Base-by-base conservation (phyloP, 2,797 vertebrate genomes). In the Typhlichthys subterraneus region DNA sequence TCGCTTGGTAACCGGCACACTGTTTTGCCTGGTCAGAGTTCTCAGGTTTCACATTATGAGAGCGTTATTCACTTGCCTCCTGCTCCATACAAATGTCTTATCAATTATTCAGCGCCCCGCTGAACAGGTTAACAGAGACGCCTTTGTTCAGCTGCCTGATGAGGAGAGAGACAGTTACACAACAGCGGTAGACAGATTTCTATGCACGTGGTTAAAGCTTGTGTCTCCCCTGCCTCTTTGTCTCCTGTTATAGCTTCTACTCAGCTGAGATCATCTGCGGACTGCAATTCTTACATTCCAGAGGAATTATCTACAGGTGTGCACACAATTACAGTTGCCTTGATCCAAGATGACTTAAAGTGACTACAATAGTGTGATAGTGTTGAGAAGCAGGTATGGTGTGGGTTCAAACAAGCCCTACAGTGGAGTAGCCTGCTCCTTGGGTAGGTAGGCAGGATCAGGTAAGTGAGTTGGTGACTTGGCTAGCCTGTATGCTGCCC, bases 271-370 rank as follows among this genome's bases (percentile, higher is more conserved):
- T 99, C 63, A 75, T 97, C 53, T 97, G 96, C 79, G 98, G 98
- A 42, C 91, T 99, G 45, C 95, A 99, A 90, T 99, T 99, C 77
- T 93, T 99, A 51, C 98, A 99, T 79, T 88, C 91, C 76, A 98
- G 96, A 92, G 95, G 96, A 59, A 94, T 99, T 86, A 97, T 99
- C 88, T 99, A 99, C 91, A 98, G 98, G 98, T 99, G 85, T 84
- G 82, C 53, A 57, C 14, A 45, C 48, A 50, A 57, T 42, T 42
- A 42, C 38, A 42, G 9, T 42, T 8, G 8, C 38, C 38, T 42
- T 42, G 4, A 29, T 29, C 23, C 23, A 29, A 42, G 9, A 2
- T 42, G 38, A 42, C 7, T 42, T 42, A 42, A 7, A 9, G 38
- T 14, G n/a, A 7, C 38, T 42, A 42, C 38, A 42, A 42, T 42